These are phyloP conservation scores for Drosophila simulans DNA, from an alignment of 1,140 invertebrate species.

Conservation along the genomic window DNA sequence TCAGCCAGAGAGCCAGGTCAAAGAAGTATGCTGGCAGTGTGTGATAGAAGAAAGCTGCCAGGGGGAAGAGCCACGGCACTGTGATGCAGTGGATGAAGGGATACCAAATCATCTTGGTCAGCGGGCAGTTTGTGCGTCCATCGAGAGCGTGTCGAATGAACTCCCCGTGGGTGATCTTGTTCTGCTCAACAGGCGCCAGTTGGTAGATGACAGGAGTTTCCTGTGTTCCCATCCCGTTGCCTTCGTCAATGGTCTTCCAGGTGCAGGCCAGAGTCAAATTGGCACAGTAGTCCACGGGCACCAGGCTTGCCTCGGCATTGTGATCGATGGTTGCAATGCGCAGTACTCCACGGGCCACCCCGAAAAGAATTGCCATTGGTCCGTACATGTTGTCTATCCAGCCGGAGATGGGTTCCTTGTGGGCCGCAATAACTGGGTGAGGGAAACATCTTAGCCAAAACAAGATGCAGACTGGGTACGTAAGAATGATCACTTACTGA, in stretches of 20 bases:
- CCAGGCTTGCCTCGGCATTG: slow-evolving; percentile 88
- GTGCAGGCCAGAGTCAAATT: slow-evolving; percentile 90
- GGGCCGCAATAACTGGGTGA: slow-evolving; percentile 90
- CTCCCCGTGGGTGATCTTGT: slow-evolving; percentile 87
- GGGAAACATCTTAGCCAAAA: background rate
- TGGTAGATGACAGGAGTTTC: slow-evolving; percentile 87
- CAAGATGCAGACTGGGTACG: no score
- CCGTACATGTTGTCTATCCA: slow-evolving; percentile 97
- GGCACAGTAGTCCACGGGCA: slow-evolving; percentile 93
- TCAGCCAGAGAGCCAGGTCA: slow-evolving; percentile 85
- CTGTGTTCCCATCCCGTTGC: slow-evolving; percentile 5
- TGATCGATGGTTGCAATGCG: slow-evolving; percentile 86
- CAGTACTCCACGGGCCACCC: slow-evolving; percentile 90
- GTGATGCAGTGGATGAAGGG: slow-evolving; percentile 83
- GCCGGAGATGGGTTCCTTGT: slow-evolving; percentile 89
- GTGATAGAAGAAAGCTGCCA: slow-evolving; percentile 86
- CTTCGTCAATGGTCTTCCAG: slow-evolving; percentile 86
- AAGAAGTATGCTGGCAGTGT: slow-evolving; percentile 86
- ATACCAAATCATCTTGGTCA: slow-evolving; percentile 85
- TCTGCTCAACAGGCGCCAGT: slow-evolving; percentile 87
- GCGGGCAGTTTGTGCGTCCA: slow-evolving; percentile 69
- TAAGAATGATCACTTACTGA: slow-evolving; percentile 85
- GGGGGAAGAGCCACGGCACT: slow-evolving; percentile 74
- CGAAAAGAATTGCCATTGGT: slow-evolving; percentile 90
- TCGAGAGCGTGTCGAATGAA: slow-evolving; percentile 84